Evolutionary conservation across 2,888 invertebrate genomes (phyloP).

Genomic region (Magallana nippona): DNA sequence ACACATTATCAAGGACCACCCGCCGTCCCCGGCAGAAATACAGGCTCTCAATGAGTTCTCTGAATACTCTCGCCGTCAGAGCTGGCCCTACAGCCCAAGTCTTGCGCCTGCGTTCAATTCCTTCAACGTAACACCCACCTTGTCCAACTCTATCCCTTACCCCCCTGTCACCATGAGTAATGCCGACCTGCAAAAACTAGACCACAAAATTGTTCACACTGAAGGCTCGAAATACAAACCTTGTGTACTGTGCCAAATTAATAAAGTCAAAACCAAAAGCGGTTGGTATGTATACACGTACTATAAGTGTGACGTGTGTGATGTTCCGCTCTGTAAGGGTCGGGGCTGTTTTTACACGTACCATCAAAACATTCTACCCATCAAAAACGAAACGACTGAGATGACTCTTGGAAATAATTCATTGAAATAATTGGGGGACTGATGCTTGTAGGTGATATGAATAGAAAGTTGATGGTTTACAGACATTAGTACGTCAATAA

Average conservation of each 20-base stretch:
- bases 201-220: constrained; percentile 47
- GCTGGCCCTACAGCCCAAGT: neutral
- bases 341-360: constrained; percentile 47
- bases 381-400: neutral
- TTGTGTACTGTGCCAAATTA: constrained; percentile 47
- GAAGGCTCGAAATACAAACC: constrained; percentile 47
- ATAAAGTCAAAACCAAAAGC: constrained; percentile 49
- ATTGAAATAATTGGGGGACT: neutral
- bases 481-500: too few relatives aligned
- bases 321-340: constrained; percentile 49
- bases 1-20: constrained; percentile 20
- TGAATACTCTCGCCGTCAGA: neutral
- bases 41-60: constrained; percentile 8
- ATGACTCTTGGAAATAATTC: neutral
- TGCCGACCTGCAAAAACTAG: constrained; percentile 32
- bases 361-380: constrained; percentile 40
- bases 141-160: constrained; percentile 4
- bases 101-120: neutral
- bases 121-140: neutral
- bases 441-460: neutral
- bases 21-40: neutral
- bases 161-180: neutral
- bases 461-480: too few relatives aligned
- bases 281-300: constrained; percentile 52
- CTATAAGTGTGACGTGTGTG: constrained; percentile 46